These are phyloP conservation scores for Hedychridium roseum DNA, from an alignment of 2,888 invertebrate species.

Conservation along the genomic window DNA sequence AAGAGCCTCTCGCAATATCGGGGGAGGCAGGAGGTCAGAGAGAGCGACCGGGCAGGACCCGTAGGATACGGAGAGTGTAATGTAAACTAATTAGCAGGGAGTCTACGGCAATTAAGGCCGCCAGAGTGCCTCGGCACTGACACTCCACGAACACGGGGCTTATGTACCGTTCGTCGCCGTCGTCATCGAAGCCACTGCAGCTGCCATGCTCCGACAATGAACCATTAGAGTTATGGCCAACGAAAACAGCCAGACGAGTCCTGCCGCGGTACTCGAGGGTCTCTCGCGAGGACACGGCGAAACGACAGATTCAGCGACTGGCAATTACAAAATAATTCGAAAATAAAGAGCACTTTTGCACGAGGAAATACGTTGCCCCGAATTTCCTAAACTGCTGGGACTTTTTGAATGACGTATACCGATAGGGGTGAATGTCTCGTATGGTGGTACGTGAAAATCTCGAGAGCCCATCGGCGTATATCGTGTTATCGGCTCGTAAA, in stretches of 20 bases:
- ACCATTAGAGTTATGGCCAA: neutral
- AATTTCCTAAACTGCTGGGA: too few relatives aligned
- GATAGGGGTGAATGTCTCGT: constrained; percentile 12
- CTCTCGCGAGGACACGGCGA: too few relatives aligned
- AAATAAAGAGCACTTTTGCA: too few relatives aligned
- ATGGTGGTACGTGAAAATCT: constrained; percentile 5
- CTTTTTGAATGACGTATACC: too few relatives aligned
- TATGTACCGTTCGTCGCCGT: constrained; percentile 21
- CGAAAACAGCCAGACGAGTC: too few relatives aligned
- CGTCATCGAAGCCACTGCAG: neutral
- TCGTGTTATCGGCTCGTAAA: constrained; percentile 25
- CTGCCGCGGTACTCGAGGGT: too few relatives aligned
- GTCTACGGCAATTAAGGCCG: constrained; percentile 61
- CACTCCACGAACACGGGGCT: constrained; percentile 41
- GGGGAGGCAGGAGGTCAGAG: constrained; percentile 32
- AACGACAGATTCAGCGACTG: too few relatives aligned
- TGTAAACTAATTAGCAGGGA: constrained; percentile 63
- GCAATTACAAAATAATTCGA: too few relatives aligned
- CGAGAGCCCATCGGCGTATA: constrained; percentile 13
- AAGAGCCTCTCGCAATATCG: constrained; percentile 51
- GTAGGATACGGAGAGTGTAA: constrained; percentile 58
- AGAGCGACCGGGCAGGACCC: constrained; percentile 41
- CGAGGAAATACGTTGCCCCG: too few relatives aligned
- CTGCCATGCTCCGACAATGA: constrained; percentile 2
- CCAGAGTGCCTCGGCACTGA: constrained; percentile 57